Conservation (phyloP, 37 sponge, comb jelly and placozoan species). For the Cladorhizidae sp. region DNA sequence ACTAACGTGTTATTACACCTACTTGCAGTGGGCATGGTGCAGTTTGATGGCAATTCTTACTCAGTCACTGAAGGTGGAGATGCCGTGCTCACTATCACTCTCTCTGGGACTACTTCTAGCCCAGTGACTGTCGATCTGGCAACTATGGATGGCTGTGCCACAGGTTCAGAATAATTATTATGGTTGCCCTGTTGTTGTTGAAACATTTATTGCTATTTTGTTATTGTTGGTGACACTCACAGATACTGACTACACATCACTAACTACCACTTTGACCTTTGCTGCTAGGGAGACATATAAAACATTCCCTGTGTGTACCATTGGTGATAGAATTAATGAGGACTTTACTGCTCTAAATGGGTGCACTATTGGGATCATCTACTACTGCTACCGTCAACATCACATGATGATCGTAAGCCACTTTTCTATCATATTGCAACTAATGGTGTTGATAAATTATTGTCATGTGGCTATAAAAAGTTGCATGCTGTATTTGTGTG, state of each 20-base stretch:
- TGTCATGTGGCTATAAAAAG: too few species aligned
- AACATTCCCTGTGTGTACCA: not conserved
- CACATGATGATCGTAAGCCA: constrained; percentile 39
- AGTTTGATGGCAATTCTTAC: constrained; percentile 31
- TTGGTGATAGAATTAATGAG: constrained; percentile 38
- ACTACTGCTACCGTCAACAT: constrained; percentile 23
- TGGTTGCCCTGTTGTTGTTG: too few species aligned
- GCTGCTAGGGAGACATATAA: not conserved
- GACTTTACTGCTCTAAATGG: constrained; percentile 11
- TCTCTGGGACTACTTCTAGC: not conserved
- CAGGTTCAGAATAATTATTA: too few species aligned
- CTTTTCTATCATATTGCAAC: too few species aligned
- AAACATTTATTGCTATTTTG: too few species aligned
- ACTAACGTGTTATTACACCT: too few species aligned
- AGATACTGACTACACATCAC: not conserved
- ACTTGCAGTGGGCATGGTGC: constrained; percentile 2
- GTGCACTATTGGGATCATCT: not conserved
- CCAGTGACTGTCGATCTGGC: constrained; percentile 8
- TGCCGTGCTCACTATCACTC: not conserved
- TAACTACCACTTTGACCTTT: constrained; percentile 15
- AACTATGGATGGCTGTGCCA: constrained; percentile 57
- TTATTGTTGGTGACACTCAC: too few species aligned
- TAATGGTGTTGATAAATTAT: too few species aligned
- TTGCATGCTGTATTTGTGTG: too few species aligned
- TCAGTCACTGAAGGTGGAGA: not conserved